These are phyloP conservation scores for Protodeltote pygarga DNA, from an alignment of 2,888 invertebrate species.

Conservation along the genomic window DNA sequence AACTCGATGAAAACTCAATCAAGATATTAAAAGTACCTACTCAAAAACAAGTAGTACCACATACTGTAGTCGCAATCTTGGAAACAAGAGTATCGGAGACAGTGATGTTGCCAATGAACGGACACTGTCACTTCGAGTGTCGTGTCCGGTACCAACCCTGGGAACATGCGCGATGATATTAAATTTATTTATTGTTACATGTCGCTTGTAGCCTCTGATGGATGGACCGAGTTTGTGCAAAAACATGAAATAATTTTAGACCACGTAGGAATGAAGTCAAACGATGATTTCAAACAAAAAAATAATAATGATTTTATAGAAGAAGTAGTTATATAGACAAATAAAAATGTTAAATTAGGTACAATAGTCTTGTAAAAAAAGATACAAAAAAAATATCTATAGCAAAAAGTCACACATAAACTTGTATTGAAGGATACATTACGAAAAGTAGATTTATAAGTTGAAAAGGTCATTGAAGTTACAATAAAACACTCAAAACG, in stretches of 20 bases:
- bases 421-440: conserved; percentile 11
- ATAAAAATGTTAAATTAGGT: not conserved
- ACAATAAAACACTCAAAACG: conserved; percentile 34
- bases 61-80: conserved; percentile 60
- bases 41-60: conserved; percentile 44
- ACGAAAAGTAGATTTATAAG: conserved; percentile 7
- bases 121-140: conserved; percentile 65
- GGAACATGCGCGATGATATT: conserved; percentile 62
- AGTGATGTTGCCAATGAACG: conserved; percentile 70
- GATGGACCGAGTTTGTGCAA: conserved; percentile 30
- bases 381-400: too few species aligned
- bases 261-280: conserved; percentile 12
- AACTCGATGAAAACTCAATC: too few species aligned
- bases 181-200: conserved; percentile 65
- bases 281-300: not conserved
- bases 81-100: conserved; percentile 65
- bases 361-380: not conserved
- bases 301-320: not conserved
- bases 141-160: conserved; percentile 70
- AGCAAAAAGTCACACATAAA: too few species aligned
- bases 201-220: conserved; percentile 34
- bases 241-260: conserved; percentile 30
- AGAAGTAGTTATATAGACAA: not conserved
- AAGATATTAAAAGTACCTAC: not conserved
- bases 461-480: conserved; percentile 21